phyloP scores from a whole-genome alignment of 2,797 vertebrate species.

The Menidia menidia region DNA sequence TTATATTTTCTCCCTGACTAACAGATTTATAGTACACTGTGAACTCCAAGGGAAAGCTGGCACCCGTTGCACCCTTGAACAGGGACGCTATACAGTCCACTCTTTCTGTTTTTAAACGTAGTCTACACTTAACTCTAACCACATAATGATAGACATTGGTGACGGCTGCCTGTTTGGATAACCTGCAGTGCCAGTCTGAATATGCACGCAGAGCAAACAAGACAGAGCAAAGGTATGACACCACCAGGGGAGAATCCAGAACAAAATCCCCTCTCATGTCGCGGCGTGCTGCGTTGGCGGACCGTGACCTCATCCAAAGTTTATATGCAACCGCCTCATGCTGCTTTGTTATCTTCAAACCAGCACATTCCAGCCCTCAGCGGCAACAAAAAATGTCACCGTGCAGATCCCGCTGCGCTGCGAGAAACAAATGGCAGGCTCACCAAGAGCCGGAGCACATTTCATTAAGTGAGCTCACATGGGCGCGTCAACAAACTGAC shows the following conservation, averaged over 20 bases:
- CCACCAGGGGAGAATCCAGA: slow-evolving; percentile 76
- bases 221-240: slow-evolving; percentile 64
- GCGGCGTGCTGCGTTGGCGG: slow-evolving; percentile 69
- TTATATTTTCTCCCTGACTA: slow-evolving; percentile 69
- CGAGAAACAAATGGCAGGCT: slow-evolving; percentile 50
- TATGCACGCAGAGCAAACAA: slow-evolving; percentile 48
- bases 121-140: slow-evolving; percentile 48
- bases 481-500: slow-evolving; percentile 18
- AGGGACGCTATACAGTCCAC: slow-evolving; percentile 37
- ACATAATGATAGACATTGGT: slow-evolving; percentile 52
- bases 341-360: slow-evolving; percentile 81
- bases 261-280: slow-evolving; percentile 81
- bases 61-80: slow-evolving; percentile 33
- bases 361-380: slow-evolving; percentile 76
- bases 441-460: slow-evolving; percentile 18
- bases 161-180: slow-evolving; percentile 39
- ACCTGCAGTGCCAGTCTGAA: slow-evolving; percentile 54
- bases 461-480: slow-evolving; percentile 28
- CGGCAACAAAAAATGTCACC: slow-evolving; percentile 56
- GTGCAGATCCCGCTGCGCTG: slow-evolving; percentile 58
- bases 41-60: slow-evolving; percentile 51
- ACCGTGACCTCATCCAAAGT: slow-evolving; percentile 82
- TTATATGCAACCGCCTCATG: slow-evolving; percentile 70
- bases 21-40: slow-evolving; percentile 60
- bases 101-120: slow-evolving; percentile 53